phyloP scores from a whole-genome alignment of 1,140 invertebrate genomes.

The Magallana gigas region DNA sequence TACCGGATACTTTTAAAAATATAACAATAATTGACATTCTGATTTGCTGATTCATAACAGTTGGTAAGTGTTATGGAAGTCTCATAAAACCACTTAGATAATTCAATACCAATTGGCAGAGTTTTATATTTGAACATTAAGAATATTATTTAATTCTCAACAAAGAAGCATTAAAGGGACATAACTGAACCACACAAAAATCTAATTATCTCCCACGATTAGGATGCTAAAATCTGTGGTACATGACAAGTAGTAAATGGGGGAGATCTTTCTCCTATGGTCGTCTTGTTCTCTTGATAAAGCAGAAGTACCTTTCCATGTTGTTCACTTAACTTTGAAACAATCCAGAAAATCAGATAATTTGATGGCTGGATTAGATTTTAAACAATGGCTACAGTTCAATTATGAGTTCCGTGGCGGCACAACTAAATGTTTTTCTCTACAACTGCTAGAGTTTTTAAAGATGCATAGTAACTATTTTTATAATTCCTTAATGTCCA shows the following conservation, averaged over 20 bases:
- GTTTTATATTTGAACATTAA: background rate
- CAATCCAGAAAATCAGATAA: constrained; percentile 46
- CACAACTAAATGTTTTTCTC: background rate
- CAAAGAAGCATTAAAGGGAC: background rate
- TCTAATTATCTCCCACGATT: constrained; percentile 30
- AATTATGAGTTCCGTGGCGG: background rate
- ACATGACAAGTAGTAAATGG: constrained; percentile 21
- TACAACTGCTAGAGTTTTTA: constrained; percentile 5
- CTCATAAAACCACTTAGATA: background rate
- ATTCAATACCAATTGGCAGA: background rate
- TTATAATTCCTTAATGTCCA: background rate
- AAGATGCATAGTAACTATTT: background rate
- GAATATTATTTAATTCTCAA: background rate
- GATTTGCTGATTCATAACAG: background rate
- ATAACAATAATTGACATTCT: no score
- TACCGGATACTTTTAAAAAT: background rate
- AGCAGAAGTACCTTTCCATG: constrained; percentile 29
- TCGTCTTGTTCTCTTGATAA: constrained; percentile 28
- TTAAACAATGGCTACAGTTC: constrained; percentile 37
- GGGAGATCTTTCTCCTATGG: constrained; percentile 24
- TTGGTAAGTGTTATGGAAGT: background rate
- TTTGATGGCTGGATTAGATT: constrained; percentile 36
- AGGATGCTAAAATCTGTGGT: background rate
- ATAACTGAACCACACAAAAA: background rate
- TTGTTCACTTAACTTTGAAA: constrained; percentile 40